Percentiles rank a stretch among this genome's conserved stretches.
These are phyloP conservation scores for Philereme vetulata DNA, from an alignment of 2,888 invertebrate species.

Conservation along the genomic window DNA sequence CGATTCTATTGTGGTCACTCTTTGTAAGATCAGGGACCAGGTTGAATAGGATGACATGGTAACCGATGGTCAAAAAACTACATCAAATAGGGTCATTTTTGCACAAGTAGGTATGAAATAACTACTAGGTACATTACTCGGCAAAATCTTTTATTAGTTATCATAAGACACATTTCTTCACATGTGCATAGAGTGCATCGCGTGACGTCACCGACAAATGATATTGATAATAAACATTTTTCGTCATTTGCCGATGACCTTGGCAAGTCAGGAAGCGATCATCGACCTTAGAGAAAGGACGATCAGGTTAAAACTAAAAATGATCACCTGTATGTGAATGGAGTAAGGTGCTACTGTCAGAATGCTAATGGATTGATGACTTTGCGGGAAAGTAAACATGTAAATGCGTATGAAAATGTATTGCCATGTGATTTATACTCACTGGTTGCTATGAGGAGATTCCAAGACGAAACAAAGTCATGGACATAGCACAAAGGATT, in stretches of 20 bases:
- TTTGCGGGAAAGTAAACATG: constrained; percentile 23
- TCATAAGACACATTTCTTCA: constrained; percentile 4
- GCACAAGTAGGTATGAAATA: no score
- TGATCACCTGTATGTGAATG: constrained; percentile 2
- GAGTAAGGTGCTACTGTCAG: constrained; percentile 15
- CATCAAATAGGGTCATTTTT: no score
- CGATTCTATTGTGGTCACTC: no score
- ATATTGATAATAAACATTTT: constrained; percentile 21
- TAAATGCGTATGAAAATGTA: constrained; percentile 12
- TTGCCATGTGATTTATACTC: neutral
- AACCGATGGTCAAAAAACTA: no score
- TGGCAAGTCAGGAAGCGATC: constrained; percentile 25
- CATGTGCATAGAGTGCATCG: constrained; percentile 16
- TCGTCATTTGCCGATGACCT: constrained; percentile 20
- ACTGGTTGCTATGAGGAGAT: no score
- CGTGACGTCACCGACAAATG: constrained; percentile 21
- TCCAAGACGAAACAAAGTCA: no score
- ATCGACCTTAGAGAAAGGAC: constrained; percentile 20
- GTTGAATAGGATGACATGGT: no score
- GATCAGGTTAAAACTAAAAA: constrained; percentile 7
- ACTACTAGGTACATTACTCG: no score
- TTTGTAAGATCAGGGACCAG: no score
- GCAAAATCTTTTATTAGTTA: no score
- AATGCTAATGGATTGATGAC: constrained; percentile 23
- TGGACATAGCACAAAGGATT: no score